A percentile compares a stretch with the other conserved stretches of the same genome.
Evolutionary conservation across 2,113 vertebrate species (phyloP).

Genomic region (Pseudonaja textilis): DNA sequence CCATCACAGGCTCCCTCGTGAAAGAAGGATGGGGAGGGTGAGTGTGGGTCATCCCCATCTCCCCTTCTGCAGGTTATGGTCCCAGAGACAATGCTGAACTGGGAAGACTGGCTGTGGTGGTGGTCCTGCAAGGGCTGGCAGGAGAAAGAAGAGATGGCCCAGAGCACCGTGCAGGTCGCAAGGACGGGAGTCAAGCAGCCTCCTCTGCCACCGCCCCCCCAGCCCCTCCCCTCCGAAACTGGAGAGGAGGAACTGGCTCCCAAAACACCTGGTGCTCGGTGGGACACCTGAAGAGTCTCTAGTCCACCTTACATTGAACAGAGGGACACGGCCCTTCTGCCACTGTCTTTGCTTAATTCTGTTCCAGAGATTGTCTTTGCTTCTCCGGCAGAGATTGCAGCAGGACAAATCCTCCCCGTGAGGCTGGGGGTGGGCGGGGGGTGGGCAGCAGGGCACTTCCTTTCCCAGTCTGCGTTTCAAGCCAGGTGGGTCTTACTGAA

Average conservation of each 20-base stretch:
- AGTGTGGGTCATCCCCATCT: background rate
- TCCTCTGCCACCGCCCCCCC: fast-evolving
- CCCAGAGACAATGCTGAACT: background rate
- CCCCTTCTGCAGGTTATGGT: background rate
- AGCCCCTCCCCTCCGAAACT: background rate
- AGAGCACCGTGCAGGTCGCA: background rate
- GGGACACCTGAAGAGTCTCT: background rate
- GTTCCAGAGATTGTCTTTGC: background rate
- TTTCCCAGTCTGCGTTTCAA: background rate
- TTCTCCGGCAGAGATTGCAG: background rate
- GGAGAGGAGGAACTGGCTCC: background rate
- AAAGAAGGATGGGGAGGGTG: background rate
- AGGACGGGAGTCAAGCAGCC: background rate
- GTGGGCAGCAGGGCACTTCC: background rate
- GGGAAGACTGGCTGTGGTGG: background rate
- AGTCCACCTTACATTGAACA: background rate
- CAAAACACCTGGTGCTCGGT: background rate
- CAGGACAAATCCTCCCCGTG: background rate
- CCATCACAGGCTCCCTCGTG: background rate
- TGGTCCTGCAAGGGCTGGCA: background rate
- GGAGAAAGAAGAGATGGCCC: background rate
- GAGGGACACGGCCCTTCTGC: background rate
- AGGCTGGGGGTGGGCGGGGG: background rate
- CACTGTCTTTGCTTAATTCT: background rate
- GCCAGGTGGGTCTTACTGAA: no score